Evolutionary conservation across 2,888 invertebrate species (phyloP), one percentile per base, ranked within the genome.

Genomic region (Zygogramma bicolorata): DNA sequence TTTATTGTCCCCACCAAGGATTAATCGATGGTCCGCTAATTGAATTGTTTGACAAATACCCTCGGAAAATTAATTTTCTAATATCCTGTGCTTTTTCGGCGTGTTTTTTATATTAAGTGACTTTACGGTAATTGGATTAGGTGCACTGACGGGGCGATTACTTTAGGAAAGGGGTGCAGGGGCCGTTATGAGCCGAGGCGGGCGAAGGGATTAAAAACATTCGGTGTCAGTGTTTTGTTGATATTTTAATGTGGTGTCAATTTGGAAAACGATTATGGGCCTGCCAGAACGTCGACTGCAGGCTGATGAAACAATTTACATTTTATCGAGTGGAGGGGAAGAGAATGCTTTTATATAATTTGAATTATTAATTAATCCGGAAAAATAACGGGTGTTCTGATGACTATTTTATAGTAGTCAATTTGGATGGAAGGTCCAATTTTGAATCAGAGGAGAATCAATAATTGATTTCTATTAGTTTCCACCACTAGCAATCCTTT

Each of bases 21-120:
- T 77, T 75, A 76, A 73, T 77, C 75, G 73, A 78, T 76, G 65
- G 70, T 31, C 57, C 68, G 65, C 68, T 77, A 75, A 77, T 77
- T 77, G 74, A 73, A 76, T 75, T 71, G 74, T 75, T 76, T 76
- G 76, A 77, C 76, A 76, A 76, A 76, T 75, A 71, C 71, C 70
- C 68, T 57, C 5, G 62, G 53, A 74, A 53, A 40, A 34, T 46
- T 31, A 67, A 27, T 49, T 53, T 27, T 25, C 53, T 31, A 60
- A 27, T 49, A 2, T 27, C n/a, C 13, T 27, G 27, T 27, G 25
- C n/a, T 15, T 53, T 53, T 53, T 53, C 4, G 27, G 10, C 53
- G n/a, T 25, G 53, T 53, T 53, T 53, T 42, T 53, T 27, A 27
- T 15, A 25, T 4, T 5, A 15, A 53, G n/a, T n/a, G 27, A 25